phyloP scores from a whole-genome alignment of 2,797 vertebrate species.

The Synanceia verrucosa region DNA sequence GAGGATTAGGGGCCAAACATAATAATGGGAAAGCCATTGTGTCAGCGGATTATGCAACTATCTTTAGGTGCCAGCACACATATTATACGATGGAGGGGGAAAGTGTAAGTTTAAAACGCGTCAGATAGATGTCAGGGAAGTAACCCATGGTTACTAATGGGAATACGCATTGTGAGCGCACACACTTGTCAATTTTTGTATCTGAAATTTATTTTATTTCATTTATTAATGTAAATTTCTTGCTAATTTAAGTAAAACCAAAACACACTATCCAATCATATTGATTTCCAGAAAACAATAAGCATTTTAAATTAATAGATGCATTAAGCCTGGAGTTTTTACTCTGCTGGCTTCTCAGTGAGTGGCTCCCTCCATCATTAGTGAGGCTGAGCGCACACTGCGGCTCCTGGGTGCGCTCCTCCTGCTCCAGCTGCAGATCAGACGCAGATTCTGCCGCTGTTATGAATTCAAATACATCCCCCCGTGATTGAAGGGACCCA shows the following conservation, averaged over 20 bases:
- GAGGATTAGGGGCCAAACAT: conserved; percentile 67
- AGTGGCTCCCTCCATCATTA: conserved; percentile 67
- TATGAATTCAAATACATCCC: conserved; percentile 78
- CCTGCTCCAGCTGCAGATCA: conserved; percentile 68
- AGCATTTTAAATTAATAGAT: conserved; percentile 17
- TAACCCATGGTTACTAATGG: neutral
- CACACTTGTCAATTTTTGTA: neutral
- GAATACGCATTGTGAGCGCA: neutral
- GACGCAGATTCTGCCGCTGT: conserved; percentile 73
- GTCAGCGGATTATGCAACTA: conserved; percentile 75
- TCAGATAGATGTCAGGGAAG: conserved; percentile 8
- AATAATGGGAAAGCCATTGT: conserved; percentile 69
- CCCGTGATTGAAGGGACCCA: conserved; percentile 78
- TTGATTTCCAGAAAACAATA: conserved; percentile 13
- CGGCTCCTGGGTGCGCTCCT: conserved; percentile 42
- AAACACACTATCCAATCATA: conserved; percentile 2
- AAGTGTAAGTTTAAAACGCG: conserved; percentile 35
- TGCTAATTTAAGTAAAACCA: neutral
- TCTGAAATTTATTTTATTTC: neutral
- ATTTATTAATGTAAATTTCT: neutral
- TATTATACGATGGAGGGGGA: conserved; percentile 28
- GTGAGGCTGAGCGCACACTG: conserved; percentile 63
- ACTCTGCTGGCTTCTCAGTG: conserved; percentile 46
- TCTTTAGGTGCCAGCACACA: conserved; percentile 57
- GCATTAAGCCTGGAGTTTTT: conserved; percentile 17